phyloP scores from a whole-genome alignment of 2,888 invertebrate genomes.

The Ditula angustiorana region DNA sequence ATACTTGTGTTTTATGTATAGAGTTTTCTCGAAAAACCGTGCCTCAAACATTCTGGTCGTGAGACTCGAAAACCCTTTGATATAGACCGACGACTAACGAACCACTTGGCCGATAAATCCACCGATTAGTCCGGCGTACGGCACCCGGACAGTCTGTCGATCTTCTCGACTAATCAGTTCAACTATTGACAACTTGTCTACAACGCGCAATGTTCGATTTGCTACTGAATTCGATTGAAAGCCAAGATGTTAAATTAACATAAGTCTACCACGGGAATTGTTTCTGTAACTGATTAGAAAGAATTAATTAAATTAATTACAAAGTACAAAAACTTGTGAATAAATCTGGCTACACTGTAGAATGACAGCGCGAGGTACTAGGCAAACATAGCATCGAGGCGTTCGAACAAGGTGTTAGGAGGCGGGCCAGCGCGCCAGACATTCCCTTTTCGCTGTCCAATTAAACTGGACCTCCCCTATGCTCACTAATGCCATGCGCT shows the following conservation, averaged over 20 bases:
- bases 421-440: constrained; percentile 79
- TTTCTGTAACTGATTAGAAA: constrained; percentile 8
- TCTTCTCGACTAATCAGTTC: constrained; percentile 61
- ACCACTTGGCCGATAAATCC: constrained; percentile 52
- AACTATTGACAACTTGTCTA: constrained; percentile 54
- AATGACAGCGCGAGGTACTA: constrained; percentile 68
- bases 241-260: constrained; percentile 23
- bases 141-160: constrained; percentile 60
- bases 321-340: constrained; percentile 8
- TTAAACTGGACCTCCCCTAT: constrained; percentile 71
- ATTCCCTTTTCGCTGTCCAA: constrained; percentile 78
- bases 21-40: constrained; percentile 75
- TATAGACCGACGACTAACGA: constrained; percentile 73
- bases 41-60: constrained; percentile 74
- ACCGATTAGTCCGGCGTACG: constrained; percentile 46
- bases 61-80: constrained; percentile 74
- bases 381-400: constrained; percentile 79
- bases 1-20: constrained; percentile 56
- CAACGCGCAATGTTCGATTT: constrained; percentile 29
- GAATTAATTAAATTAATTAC: neutral
- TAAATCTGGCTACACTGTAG: constrained; percentile 37
- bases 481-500: constrained; percentile 59
- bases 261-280: neutral
- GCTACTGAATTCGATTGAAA: constrained; percentile 6
- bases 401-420: constrained; percentile 74